Base-by-base conservation (phyloP, 2,888 invertebrate genomes). In the Drosophila diplacantha region DNA sequence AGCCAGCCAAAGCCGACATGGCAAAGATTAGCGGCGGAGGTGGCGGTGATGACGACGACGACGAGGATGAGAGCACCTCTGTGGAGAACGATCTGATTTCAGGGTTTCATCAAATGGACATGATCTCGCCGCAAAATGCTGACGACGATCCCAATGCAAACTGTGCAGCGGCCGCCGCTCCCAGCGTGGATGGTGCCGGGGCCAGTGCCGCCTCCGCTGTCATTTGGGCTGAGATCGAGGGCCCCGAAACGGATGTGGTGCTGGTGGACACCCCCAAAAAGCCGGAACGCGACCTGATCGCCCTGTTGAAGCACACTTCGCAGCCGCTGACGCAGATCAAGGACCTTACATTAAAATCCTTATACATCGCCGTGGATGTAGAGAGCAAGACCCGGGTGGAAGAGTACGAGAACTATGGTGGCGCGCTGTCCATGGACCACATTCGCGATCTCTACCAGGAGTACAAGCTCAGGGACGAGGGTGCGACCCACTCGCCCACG, bases 211-310 rank as follows among this genome's bases (percentile, higher is more conserved):
- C 46, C 14, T 79, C 84, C 11, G 92, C 92, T 2, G 87, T 89
- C n/a, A 85, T 91, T 6, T 93, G 92, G 0, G 95, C 95, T 0
- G 95, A 95, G 86, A 91, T 95, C n/a, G 95, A 95, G 86, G 94
- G 93, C 1, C 93, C 94, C 74, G 95, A 95, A 82, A 92, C 93
- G 1, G 94, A 94, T 81, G 90, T 94, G 8, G 93, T 95, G 0
- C 91, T 91, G 35, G 93, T 94, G 18, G 95, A 95, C 74, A 92
- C 93, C 0, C 94, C 95, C 1, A 91, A 92, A 8, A 90, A 91
- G 43, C 93, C 94, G 2, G 91, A 92, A 76, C 91, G 91, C 63
- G 93, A 95, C 87, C 88, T 95, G 52, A 89, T 92, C 72, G 91
- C 92, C 38, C 86, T 95, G 35, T 87, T 95, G n/a, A 92, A 93